These are phyloP conservation scores for Vanessa tameamea DNA, from an alignment of 1,140 invertebrate genomes.

Conservation along the genomic window DNA sequence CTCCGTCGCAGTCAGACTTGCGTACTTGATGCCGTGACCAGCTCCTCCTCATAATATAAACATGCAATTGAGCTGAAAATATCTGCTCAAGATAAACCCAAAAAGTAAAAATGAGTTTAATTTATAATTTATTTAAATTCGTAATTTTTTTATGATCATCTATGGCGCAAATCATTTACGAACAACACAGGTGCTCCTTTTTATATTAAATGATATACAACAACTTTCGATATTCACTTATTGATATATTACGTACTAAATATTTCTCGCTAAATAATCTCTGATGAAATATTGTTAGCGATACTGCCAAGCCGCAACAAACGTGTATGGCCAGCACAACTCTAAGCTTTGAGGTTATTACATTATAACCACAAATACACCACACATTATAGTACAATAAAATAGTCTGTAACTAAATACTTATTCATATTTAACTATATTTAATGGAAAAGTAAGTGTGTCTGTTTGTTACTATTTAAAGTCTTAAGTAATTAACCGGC, in stretches of 20 bases:
- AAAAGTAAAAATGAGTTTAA: neutral
- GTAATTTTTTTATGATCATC: too few relatives aligned
- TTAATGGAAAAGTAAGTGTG: too few relatives aligned
- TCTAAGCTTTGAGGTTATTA: slow-evolving; percentile 2
- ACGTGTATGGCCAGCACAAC: slow-evolving; percentile 1
- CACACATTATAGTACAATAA: neutral
- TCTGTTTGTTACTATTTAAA: too few relatives aligned
- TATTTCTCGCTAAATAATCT: neutral
- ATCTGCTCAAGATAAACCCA: neutral
- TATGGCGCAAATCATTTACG: too few relatives aligned
- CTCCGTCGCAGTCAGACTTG: slow-evolving; percentile 51
- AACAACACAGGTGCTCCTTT: too few relatives aligned
- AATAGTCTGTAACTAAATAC: neutral
- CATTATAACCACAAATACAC: neutral
- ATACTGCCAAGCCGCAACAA: neutral
- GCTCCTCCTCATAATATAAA: slow-evolving; percentile 27
- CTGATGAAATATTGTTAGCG: slow-evolving; percentile 1
- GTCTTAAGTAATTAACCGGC: too few relatives aligned
- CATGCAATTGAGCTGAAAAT: slow-evolving; percentile 28
- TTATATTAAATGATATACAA: too few relatives aligned
- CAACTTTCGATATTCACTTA: neutral
- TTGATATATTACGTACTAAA: neutral
- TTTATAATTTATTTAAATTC: too few relatives aligned
- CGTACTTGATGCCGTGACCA: slow-evolving; percentile 44
- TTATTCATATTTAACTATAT: too few relatives aligned